Evolutionary conservation across 2,113 vertebrate genomes (phyloP).

Genomic region (Tautogolabrus adspersus): DNA sequence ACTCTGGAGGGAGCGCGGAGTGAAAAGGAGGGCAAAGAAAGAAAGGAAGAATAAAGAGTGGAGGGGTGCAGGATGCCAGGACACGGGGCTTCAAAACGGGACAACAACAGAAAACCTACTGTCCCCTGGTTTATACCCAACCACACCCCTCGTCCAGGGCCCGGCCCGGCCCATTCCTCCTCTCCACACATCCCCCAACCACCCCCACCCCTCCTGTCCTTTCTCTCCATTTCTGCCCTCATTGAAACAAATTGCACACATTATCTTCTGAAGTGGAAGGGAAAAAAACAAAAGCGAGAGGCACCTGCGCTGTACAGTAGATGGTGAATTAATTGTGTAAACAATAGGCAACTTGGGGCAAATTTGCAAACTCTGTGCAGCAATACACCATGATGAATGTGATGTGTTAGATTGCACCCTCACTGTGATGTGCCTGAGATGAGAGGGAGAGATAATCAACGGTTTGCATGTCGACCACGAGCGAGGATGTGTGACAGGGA

Average conservation of each 20-base stretch:
- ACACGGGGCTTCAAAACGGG: conserved; percentile 68
- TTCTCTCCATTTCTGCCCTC: conserved; percentile 20
- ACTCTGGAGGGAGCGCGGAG: conserved; percentile 56
- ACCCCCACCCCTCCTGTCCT: not conserved
- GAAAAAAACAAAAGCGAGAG: not conserved
- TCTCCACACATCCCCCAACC: not conserved
- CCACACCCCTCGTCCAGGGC: conserved; percentile 77
- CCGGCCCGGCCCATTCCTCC: conserved; percentile 64
- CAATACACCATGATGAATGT: conserved; percentile 21
- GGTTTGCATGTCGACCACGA: not conserved
- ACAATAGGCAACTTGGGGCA: conserved; percentile 35
- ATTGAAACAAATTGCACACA: conserved; percentile 47
- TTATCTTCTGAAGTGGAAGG: conserved; percentile 30
- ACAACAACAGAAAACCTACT: conserved; percentile 78
- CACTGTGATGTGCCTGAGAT: conserved; percentile 23
- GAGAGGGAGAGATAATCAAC: conserved; percentile 40
- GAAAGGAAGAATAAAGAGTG: conserved; percentile 29
- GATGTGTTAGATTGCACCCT: conserved; percentile 30
- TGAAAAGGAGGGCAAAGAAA: conserved; percentile 23
- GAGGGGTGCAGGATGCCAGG: conserved; percentile 59
- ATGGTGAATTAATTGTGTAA: conserved; percentile 40
- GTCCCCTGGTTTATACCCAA: conserved; percentile 81
- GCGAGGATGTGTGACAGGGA: not conserved
- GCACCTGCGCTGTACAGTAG: conserved; percentile 41
- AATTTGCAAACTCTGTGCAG: conserved; percentile 22